These are phyloP conservation scores for Corvus moneduloides DNA, from an alignment of 2,113 vertebrate species.

Conservation along the genomic window DNA sequence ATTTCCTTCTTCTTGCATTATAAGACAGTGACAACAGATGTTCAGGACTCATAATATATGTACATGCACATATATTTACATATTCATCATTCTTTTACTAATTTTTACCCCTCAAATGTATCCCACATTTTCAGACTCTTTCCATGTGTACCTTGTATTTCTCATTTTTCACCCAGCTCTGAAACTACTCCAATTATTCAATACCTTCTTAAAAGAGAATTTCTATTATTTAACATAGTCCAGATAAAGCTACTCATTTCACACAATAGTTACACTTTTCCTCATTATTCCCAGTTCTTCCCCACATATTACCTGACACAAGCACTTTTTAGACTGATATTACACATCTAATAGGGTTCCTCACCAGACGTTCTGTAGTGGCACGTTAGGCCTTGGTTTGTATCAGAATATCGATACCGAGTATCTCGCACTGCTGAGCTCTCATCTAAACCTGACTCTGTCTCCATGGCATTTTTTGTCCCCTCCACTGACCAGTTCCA, in stretches of 20 bases:
- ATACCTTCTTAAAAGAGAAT: neutral
- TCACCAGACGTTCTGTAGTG: neutral
- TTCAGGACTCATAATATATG: neutral
- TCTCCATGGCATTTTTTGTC: rapidly evolving
- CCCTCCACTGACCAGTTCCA: neutral
- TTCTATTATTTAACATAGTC: neutral
- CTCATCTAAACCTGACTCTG: neutral
- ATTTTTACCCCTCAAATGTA: neutral
- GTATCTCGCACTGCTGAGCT: neutral
- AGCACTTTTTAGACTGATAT: neutral
- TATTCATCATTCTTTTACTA: neutral
- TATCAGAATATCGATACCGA: rapidly evolving
- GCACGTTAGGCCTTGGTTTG: neutral
- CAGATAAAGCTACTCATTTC: neutral
- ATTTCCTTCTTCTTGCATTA: neutral
- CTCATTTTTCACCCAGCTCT: neutral
- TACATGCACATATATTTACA: neutral
- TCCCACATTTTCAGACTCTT: neutral
- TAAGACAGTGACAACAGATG: neutral
- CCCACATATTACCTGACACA: neutral
- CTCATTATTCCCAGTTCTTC: neutral
- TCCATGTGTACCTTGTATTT: neutral
- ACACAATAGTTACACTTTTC: neutral
- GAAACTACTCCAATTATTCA: neutral
- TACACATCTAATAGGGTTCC: neutral